phyloP scores from a whole-genome alignment of 2,888 invertebrate genomes.

The Aphrophora alni region DNA sequence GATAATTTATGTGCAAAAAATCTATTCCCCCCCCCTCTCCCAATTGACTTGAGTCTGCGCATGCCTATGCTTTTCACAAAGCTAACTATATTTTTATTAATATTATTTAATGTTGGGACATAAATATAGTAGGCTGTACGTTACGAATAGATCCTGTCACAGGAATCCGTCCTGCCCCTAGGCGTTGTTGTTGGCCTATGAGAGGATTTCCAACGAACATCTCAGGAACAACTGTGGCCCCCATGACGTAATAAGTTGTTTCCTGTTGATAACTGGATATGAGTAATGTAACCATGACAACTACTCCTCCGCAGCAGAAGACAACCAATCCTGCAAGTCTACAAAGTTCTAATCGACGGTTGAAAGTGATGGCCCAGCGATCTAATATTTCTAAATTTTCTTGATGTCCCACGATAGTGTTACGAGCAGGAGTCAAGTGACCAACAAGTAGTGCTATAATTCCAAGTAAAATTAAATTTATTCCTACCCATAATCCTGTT shows the following conservation, averaged over 20 bases:
- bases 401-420: conserved; percentile 27
- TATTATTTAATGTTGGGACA: background rate
- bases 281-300: conserved; percentile 28
- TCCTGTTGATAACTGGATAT: conserved; percentile 31
- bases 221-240: conserved; percentile 24
- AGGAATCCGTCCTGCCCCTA: background rate
- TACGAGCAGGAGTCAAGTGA: conserved; percentile 35
- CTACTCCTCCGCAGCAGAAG: conserved; percentile 24
- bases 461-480: conserved; percentile 36
- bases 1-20: no score
- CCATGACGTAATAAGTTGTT: conserved; percentile 27
- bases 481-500: conserved; percentile 28
- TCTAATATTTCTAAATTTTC: conserved; percentile 35
- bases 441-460: conserved; percentile 37
- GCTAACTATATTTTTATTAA: no score
- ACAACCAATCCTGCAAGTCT: conserved; percentile 20
- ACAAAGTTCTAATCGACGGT: conserved; percentile 22
- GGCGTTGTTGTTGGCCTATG: background rate
- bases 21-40: no score
- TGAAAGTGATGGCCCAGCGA: conserved; percentile 31
- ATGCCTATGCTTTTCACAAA: no score
- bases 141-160: conserved; percentile 6
- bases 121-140: conserved; percentile 15
- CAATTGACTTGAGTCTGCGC: no score
- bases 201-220: conserved; percentile 24